phyloP scores from a whole-genome alignment of 2,888 invertebrate genomes.

The Microctonus hyperodae region DNA sequence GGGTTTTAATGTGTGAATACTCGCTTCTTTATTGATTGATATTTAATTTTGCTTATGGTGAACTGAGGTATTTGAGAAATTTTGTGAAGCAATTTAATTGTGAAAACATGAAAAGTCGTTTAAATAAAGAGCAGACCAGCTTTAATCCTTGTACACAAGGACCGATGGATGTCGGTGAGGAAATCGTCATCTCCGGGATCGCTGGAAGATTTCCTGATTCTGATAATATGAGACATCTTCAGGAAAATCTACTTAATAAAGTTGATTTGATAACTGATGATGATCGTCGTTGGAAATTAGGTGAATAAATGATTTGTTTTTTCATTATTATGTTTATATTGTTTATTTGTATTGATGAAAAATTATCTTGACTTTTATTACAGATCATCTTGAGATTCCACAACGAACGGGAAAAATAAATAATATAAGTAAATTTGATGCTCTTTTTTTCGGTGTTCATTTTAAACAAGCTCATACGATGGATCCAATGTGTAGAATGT shows the following conservation, averaged over 20 bases:
- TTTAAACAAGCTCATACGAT: conserved; percentile 67
- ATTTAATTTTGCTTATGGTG: neutral
- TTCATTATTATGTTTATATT: neutral
- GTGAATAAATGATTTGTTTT: conserved; percentile 36
- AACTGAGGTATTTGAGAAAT: neutral
- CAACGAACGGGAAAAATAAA: conserved; percentile 76
- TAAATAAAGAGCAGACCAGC: neutral
- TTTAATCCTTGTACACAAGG: conserved; percentile 52
- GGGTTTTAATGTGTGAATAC: neutral
- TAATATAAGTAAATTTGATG: conserved; percentile 73
- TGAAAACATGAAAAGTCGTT: conserved; percentile 31
- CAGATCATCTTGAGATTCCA: conserved; percentile 74
- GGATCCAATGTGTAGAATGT: conserved; percentile 69
- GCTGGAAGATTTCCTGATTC: conserved; percentile 82
- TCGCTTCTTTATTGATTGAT: neutral
- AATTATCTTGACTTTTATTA: conserved; percentile 16
- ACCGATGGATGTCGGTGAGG: conserved; percentile 68
- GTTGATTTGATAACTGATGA: conserved; percentile 73
- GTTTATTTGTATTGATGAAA: neutral
- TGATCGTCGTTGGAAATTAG: conserved; percentile 61
- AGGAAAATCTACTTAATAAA: conserved; percentile 76
- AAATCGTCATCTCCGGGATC: conserved; percentile 73
- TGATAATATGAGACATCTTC: conserved; percentile 74
- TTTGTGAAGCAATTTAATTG: conserved; percentile 16
- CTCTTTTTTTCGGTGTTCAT: conserved; percentile 66